These are phyloP conservation scores for Achlya flavicornis DNA, from an alignment of 2,888 invertebrate genomes.

Conservation along the genomic window DNA sequence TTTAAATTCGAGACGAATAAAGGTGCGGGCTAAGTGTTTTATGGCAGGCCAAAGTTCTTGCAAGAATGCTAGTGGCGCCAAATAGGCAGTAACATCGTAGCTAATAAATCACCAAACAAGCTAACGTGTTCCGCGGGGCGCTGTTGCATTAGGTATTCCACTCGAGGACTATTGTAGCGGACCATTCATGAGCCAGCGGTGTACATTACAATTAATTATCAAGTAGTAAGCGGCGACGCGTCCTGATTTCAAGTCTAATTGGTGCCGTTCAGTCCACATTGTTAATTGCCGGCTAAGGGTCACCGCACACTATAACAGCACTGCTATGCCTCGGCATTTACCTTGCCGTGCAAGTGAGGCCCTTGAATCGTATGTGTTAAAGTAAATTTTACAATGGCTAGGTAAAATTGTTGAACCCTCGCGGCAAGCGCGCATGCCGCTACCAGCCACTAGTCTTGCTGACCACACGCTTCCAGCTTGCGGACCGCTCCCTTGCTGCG, in stretches of 20 bases:
- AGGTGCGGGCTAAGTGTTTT: slow-evolving; percentile 2
- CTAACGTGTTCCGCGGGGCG: slow-evolving; percentile 16
- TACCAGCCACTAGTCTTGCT: too few species aligned
- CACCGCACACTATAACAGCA: too few species aligned
- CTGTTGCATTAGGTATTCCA: slow-evolving; percentile 53
- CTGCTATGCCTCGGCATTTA: too few species aligned
- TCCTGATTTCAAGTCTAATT: slow-evolving; percentile 58
- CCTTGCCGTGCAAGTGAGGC: too few species aligned
- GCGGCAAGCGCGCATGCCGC: too few species aligned
- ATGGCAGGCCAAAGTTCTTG: slow-evolving; percentile 24
- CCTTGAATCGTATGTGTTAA: too few species aligned
- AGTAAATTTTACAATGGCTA: too few species aligned
- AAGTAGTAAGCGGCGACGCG: slow-evolving; percentile 47
- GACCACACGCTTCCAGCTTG: too few species aligned
- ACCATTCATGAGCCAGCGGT: slow-evolving; percentile 56
- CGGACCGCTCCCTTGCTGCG: too few species aligned
- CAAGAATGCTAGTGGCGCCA: slow-evolving; percentile 37
- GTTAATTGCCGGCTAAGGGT: slow-evolving; percentile 44
- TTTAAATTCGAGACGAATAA: slow-evolving; percentile 14
- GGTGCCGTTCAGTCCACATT: slow-evolving; percentile 37
- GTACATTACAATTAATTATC: slow-evolving; percentile 63
- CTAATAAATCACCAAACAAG: slow-evolving; percentile 46
- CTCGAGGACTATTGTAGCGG: slow-evolving; percentile 50
- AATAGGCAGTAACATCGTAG: slow-evolving; percentile 30
- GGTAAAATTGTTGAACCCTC: too few species aligned